phyloP scores from a whole-genome alignment of 2,113 vertebrate species.

The Redunca redunca region DNA sequence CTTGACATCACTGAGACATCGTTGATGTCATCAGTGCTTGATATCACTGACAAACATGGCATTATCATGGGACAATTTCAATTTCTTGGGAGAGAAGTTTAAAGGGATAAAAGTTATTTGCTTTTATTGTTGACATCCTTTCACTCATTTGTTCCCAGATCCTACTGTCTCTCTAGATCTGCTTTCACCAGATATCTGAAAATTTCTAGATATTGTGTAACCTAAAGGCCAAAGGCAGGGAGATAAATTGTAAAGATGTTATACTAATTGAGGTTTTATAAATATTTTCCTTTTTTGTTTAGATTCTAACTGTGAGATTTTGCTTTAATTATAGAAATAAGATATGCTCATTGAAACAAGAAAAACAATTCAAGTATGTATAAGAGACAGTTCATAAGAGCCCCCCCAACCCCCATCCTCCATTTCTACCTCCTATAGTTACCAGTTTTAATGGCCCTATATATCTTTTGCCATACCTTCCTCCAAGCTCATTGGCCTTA shows the following conservation, averaged over 20 bases:
- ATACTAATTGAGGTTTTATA: neutral
- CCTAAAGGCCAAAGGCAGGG: neutral
- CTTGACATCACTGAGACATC: neutral
- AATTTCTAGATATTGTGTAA: neutral
- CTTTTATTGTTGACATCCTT: neutral
- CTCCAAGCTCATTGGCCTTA: constrained; percentile 1
- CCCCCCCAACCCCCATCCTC: neutral
- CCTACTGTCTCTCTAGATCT: neutral
- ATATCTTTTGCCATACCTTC: neutral
- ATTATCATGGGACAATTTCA: neutral
- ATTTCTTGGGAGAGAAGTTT: neutral
- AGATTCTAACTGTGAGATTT: neutral
- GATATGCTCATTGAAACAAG: neutral
- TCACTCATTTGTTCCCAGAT: neutral
- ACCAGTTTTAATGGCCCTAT: neutral
- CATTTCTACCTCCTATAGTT: neutral
- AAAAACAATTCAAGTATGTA: neutral
- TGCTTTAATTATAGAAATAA: constrained; percentile 28
- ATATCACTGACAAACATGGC: neutral
- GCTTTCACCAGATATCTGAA: neutral
- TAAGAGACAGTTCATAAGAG: neutral
- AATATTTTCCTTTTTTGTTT: neutral
- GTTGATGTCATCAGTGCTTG: neutral
- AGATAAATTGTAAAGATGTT: neutral
- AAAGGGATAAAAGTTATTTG: neutral